A percentile compares a stretch with the other conserved stretches of the same genome.
Conservation (phyloP, 2,888 invertebrate species). For the Drosophila melanosoma region DNA sequence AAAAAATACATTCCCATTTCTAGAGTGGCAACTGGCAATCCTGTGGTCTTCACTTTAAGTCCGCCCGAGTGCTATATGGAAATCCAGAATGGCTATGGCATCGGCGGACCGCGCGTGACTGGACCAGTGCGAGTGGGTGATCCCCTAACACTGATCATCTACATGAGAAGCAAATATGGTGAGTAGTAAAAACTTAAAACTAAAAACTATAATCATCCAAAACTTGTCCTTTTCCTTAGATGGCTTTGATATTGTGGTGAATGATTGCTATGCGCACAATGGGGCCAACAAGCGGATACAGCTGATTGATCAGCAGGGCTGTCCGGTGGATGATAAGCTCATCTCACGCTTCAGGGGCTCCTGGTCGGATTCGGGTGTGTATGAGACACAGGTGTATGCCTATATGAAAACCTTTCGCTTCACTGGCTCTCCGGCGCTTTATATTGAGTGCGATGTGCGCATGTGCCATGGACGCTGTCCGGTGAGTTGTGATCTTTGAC, state of each 20-base stretch:
- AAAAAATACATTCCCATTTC: accelerated
- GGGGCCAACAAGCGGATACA: slow-evolving; percentile 96
- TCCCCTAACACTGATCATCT: slow-evolving; percentile 95
- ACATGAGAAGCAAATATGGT: slow-evolving; percentile 98
- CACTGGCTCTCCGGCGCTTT: slow-evolving; percentile 96
- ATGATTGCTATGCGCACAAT: slow-evolving; percentile 97
- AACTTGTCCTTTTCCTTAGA: slow-evolving; percentile 86
- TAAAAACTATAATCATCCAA: not conserved
- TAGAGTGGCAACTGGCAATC: slow-evolving; percentile 97
- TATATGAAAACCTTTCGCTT: slow-evolving; percentile 96
- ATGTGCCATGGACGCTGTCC: slow-evolving; percentile 98
- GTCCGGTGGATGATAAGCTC: slow-evolving; percentile 96
- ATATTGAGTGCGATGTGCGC: slow-evolving; percentile 96
- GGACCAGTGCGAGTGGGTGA: slow-evolving; percentile 97
- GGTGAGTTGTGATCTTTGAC: slow-evolving; percentile 86
- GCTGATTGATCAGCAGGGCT: slow-evolving; percentile 96
- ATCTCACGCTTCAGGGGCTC: slow-evolving; percentile 96
- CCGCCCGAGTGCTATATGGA: slow-evolving; percentile 99
- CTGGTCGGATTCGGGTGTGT: slow-evolving; percentile 96
- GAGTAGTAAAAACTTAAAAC: slow-evolving; percentile 66
- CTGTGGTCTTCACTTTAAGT: slow-evolving; percentile 95
- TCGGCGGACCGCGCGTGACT: slow-evolving; percentile 92
- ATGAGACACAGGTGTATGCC: slow-evolving; percentile 96
- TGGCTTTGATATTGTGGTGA: slow-evolving; percentile 97
- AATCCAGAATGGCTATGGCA: slow-evolving; percentile 95